phyloP scores from a whole-genome alignment of 2,113 vertebrate species.

The Blennius ocellaris region DNA sequence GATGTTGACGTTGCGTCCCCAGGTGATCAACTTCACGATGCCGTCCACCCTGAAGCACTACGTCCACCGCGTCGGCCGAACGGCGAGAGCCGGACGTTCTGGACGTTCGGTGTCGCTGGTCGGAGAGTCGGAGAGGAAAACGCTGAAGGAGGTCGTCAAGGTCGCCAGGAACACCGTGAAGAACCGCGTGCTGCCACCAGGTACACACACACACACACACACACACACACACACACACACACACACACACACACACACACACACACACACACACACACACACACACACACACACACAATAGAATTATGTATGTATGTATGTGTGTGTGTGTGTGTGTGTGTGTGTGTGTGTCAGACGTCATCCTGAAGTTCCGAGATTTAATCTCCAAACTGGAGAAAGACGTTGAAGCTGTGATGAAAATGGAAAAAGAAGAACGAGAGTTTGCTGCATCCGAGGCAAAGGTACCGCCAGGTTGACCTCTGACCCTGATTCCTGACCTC shows the following conservation, averaged over 20 bases:
- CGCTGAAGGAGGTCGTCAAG: constrained; percentile 96
- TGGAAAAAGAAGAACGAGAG: constrained; percentile 93
- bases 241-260: no score
- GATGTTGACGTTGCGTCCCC: neutral
- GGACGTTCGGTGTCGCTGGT: constrained; percentile 96
- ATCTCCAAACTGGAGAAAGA: constrained; percentile 96
- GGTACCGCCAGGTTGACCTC: constrained; percentile 74
- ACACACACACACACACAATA: no score
- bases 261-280: no score
- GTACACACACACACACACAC: constrained; percentile 67
- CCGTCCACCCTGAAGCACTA: constrained; percentile 96
- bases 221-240: neutral
- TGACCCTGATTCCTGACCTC: no score
- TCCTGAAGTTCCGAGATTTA: constrained; percentile 94
- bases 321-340: no score
- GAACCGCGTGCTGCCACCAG: constrained; percentile 92
- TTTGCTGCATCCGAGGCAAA: constrained; percentile 93
- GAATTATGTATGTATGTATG: no score
- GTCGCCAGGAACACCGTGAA: constrained; percentile 91
- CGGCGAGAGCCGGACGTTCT: constrained; percentile 90
- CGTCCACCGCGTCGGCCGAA: constrained; percentile 95
- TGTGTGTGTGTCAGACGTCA: constrained; percentile 85
- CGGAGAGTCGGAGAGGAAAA: constrained; percentile 94
- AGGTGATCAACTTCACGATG: constrained; percentile 99
- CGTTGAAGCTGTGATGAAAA: constrained; percentile 89